Evolutionary conservation across 1,140 invertebrate genomes (phyloP).

Genomic region (Heterodera carotae): DNA sequence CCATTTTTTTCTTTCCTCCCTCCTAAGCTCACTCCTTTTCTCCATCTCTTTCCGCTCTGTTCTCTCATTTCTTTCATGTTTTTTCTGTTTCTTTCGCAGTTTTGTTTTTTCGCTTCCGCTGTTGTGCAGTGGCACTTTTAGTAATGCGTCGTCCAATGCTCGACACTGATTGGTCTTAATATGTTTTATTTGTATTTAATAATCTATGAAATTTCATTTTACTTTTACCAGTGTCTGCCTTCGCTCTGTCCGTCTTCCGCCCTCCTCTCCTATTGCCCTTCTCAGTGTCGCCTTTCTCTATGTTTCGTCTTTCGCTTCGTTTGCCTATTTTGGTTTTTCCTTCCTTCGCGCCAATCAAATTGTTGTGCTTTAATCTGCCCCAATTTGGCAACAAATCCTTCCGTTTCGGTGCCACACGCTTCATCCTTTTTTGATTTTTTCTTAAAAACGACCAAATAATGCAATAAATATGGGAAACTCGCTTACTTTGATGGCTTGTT

Average conservation of each 20-base stretch:
- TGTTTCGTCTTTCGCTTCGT: slow-evolving; percentile 4
- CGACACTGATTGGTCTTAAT: background rate
- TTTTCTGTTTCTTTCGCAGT: background rate
- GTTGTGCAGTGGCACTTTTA: background rate
- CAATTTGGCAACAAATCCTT: slow-evolving; percentile 28
- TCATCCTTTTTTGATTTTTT: slow-evolving; percentile 19
- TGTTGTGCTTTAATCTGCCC: slow-evolving; percentile 13
- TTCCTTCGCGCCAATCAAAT: background rate
- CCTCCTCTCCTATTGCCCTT: background rate
- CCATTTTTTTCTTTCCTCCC: too few relatives aligned
- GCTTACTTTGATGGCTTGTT: slow-evolving; percentile 53
- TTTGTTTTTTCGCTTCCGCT: background rate
- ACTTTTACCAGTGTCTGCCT: background rate
- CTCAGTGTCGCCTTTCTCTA: background rate
- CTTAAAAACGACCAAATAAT: slow-evolving; percentile 1
- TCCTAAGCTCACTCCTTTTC: too few relatives aligned
- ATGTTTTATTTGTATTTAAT: background rate
- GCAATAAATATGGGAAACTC: too few relatives aligned
- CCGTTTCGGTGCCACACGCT: slow-evolving; percentile 22
- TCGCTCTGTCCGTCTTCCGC: background rate
- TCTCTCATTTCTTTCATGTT: background rate
- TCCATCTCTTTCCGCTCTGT: too few relatives aligned
- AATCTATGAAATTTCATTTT: background rate
- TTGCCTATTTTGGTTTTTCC: background rate
- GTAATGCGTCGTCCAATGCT: background rate